Evolutionary conservation across 2,888 invertebrate species (phyloP), one percentile per base, ranked within the genome.

Genomic region (Tachina fera): DNA sequence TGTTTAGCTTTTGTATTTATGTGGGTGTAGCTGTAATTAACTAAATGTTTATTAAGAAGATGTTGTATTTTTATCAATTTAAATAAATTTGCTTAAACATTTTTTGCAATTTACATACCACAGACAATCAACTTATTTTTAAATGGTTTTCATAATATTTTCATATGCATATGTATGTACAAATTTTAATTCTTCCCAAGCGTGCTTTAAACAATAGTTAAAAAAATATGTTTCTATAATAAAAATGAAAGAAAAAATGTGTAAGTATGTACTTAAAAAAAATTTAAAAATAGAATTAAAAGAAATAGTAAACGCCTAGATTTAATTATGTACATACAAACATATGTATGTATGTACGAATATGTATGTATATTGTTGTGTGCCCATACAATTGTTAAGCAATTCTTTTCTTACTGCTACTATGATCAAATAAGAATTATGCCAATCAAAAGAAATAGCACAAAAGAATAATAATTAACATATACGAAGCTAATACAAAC

Each of bases 11-110:
- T 80, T 67, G 71, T n/a, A n/a, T 82, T 83, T 61, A 72, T 74
- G 83, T 67, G 67, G 77, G 77, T 53, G 77, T 72, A 68, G 77
- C 72, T 67, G 60, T 72, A 83, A 78, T 83, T 83, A 72, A 83
- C 67, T 41, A 77, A 58, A 43, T 68, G 31, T 51, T 60, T 67
- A 49, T 51, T 22, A 47, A 58, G 58, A 72, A 77, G 43, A 77
- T 77, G 19, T 71, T 70, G 31, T 75, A 63, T 16, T 56, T 74
- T 61, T 39, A 53, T 53, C 67, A 65, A 83, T 83, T 75, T 75
- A 81, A 80, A 68, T 75, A 81, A 74, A 67, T 77, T 77, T 49
- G 49, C 58, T 83, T 58, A 53, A 70, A 58, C 22, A 53, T 49
- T n/a, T 70, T 68, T 53, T 47, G 61, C 53, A 79, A 77, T 78